These are phyloP conservation scores for Apis florea DNA, from an alignment of 1,140 invertebrate species.

Conservation along the genomic window DNA sequence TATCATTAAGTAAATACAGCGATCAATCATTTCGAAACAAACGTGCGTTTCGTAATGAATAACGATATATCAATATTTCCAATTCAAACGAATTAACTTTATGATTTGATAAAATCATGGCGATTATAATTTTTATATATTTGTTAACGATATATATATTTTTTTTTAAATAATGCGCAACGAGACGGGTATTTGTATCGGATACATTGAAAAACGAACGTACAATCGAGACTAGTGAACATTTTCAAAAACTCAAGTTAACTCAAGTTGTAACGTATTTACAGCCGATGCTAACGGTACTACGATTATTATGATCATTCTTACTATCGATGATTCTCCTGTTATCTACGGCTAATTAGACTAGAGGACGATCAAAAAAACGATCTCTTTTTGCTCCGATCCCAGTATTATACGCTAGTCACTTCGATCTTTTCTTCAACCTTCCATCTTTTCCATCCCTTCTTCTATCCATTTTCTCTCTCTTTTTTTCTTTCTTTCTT, in stretches of 20 bases:
- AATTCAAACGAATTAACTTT: constrained; percentile 22
- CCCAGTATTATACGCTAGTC: constrained; percentile 39
- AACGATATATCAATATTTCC: constrained; percentile 51
- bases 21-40: neutral
- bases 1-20: neutral
- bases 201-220: neutral
- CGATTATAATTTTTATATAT: too few species aligned
- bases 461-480: neutral
- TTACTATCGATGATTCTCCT: constrained; percentile 69
- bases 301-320: constrained; percentile 71
- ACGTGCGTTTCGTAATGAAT: constrained; percentile 29
- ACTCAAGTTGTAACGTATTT: constrained; percentile 58
- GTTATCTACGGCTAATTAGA: constrained; percentile 70
- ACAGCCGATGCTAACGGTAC: constrained; percentile 62
- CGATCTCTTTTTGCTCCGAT: constrained; percentile 51
- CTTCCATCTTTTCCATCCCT: neutral
- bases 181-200: neutral
- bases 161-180: neutral
- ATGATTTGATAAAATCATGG: constrained; percentile 22
- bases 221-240: constrained; percentile 30
- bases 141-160: too few species aligned
- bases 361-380: constrained; percentile 65
- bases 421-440: constrained; percentile 4
- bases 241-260: constrained; percentile 52
- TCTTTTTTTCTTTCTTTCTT: neutral